Conservation (phyloP, 2,113 vertebrate species). For the Herpailurus yagouaroundi region DNA sequence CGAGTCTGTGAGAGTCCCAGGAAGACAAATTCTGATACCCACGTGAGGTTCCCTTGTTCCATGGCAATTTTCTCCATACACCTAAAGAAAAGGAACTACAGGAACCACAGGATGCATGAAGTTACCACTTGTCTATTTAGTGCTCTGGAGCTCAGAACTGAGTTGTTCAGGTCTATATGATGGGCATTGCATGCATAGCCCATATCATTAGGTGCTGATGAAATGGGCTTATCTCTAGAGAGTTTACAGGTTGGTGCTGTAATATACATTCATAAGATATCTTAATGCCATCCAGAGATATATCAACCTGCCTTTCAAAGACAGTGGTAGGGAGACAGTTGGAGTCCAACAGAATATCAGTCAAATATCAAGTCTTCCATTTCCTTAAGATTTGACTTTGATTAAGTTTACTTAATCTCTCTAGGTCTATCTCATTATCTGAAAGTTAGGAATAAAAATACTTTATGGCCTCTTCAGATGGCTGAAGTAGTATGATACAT, state of each 20-base stretch:
- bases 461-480: neutral
- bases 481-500: neutral
- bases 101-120: neutral
- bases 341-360: neutral
- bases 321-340: neutral
- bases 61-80: neutral
- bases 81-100: neutral
- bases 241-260: neutral
- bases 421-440: neutral
- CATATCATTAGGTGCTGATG: neutral
- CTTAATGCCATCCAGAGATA: neutral
- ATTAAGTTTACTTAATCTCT: neutral
- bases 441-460: neutral
- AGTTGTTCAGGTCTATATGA: neutral
- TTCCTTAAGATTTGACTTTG: neutral
- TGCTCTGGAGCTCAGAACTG: neutral
- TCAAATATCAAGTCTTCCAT: neutral
- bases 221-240: neutral
- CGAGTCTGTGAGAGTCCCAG: conserved; percentile 57
- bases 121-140: neutral
- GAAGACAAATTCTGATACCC: conserved; percentile 70
- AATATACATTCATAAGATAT: neutral
- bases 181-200: neutral
- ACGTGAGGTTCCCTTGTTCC: conserved; percentile 31
- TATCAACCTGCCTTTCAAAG: neutral